phyloP scores from a whole-genome alignment of 2,888 invertebrate species.

The Drosophila acutilabella region DNA sequence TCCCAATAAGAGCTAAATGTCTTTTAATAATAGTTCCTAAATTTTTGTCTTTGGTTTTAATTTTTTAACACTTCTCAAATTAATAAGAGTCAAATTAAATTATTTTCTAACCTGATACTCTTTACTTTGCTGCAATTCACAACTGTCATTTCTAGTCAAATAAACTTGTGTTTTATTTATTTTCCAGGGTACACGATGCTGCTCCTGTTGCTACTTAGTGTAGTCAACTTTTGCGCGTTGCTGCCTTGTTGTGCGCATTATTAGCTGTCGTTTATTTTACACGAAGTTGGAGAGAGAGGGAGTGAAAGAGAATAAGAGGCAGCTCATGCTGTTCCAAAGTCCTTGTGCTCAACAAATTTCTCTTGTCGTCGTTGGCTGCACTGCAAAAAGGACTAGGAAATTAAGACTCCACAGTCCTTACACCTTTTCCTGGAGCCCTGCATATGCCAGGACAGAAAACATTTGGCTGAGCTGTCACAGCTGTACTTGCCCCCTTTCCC shows the following conservation, averaged over 20 bases:
- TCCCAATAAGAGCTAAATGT: too few species aligned
- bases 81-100: too few species aligned
- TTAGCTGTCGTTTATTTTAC: constrained; percentile 81
- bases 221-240: constrained; percentile 46
- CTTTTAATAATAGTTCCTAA: too few species aligned
- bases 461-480: constrained; percentile 29
- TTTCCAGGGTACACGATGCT: not conserved
- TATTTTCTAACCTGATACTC: too few species aligned
- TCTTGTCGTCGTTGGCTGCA: constrained; percentile 60
- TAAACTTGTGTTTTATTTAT: not conserved
- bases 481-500: not conserved
- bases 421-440: constrained; percentile 22
- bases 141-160: not conserved
- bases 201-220: constrained; percentile 38
- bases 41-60: too few species aligned
- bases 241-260: constrained; percentile 78
- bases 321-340: constrained; percentile 42
- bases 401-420: constrained; percentile 6
- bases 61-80: too few species aligned
- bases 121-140: not conserved
- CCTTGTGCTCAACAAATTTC: constrained; percentile 67
- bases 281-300: constrained; percentile 23
- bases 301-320: not conserved
- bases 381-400: constrained; percentile 1
- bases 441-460: constrained; percentile 54